Percentiles rank a stretch among this genome's conserved stretches.
Evolutionary conservation across 2,113 vertebrate species (phyloP).

Genomic region (Romanogobio albipinnatus): DNA sequence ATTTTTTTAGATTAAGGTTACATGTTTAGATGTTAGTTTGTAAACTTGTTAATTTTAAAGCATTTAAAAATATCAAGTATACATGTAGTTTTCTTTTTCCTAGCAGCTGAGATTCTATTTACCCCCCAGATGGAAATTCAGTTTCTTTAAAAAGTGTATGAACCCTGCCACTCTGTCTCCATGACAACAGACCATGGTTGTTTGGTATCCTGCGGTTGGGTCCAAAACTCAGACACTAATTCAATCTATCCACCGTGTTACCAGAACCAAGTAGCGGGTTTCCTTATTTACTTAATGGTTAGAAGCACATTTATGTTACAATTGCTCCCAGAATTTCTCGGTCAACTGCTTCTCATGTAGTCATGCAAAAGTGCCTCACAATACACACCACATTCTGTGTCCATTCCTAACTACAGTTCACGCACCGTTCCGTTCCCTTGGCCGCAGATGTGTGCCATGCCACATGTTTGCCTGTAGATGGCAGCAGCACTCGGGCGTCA

Average conservation of each 20-base stretch:
- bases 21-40: background rate
- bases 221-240: slow-evolving; percentile 27
- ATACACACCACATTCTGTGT: background rate
- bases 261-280: background rate
- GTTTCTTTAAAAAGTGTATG: slow-evolving; percentile 27
- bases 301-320: background rate
- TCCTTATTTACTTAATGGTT: background rate
- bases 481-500: slow-evolving; percentile 54
- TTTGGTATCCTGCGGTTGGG: slow-evolving; percentile 2
- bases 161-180: slow-evolving; percentile 29
- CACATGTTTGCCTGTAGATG: slow-evolving; percentile 62
- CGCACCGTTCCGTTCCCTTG: background rate
- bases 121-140: slow-evolving; percentile 21
- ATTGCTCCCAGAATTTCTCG: background rate
- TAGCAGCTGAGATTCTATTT: background rate
- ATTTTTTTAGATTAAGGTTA: background rate
- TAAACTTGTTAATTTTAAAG: background rate
- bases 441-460: background rate
- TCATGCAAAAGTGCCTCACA: background rate
- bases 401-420: background rate
- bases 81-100: background rate
- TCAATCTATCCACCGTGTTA: slow-evolving; percentile 1
- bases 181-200: slow-evolving; percentile 29
- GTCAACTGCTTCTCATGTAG: background rate
- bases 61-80: background rate